Percentiles rank a stretch among this genome's conserved stretches.
These are phyloP conservation scores for Tragulus kanchil DNA, from an alignment of 2,113 vertebrate species.

Conservation along the genomic window DNA sequence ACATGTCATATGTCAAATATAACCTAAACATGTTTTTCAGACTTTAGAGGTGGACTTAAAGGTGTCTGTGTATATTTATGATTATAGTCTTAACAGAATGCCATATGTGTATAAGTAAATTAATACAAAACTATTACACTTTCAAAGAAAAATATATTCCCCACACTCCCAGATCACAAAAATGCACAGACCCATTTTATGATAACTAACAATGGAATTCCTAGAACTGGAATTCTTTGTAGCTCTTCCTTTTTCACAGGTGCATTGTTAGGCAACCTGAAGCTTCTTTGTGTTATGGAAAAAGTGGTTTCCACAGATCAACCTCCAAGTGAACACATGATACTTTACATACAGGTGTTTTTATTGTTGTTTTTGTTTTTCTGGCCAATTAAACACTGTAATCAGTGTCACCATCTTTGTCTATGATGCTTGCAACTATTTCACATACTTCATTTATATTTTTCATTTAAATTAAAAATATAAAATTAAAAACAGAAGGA, in stretches of 20 bases:
- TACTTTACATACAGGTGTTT: not conserved
- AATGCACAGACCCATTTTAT: not conserved
- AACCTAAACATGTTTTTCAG: not conserved
- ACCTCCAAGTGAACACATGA: not conserved
- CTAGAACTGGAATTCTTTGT: not conserved
- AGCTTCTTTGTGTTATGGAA: not conserved
- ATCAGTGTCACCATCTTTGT: not conserved
- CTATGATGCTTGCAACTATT: not conserved
- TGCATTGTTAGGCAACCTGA: not conserved
- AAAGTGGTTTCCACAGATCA: not conserved
- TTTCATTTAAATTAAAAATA: not conserved
- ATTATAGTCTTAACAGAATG: not conserved
- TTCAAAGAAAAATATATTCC: constrained; percentile 8
- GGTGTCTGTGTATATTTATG: not conserved
- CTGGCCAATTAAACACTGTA: not conserved
- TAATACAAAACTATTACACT: constrained; percentile 1
- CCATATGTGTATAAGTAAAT: not conserved
- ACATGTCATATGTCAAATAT: not conserved
- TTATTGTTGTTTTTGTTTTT: not conserved
- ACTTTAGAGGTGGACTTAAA: constrained; percentile 22
- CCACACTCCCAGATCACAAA: not conserved
- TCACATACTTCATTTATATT: not conserved
- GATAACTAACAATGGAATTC: not conserved
- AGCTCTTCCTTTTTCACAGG: not conserved
- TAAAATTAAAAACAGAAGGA: not conserved